phyloP scores from a whole-genome alignment of 2,888 invertebrate species.

The Parascotia fuliginaria region DNA sequence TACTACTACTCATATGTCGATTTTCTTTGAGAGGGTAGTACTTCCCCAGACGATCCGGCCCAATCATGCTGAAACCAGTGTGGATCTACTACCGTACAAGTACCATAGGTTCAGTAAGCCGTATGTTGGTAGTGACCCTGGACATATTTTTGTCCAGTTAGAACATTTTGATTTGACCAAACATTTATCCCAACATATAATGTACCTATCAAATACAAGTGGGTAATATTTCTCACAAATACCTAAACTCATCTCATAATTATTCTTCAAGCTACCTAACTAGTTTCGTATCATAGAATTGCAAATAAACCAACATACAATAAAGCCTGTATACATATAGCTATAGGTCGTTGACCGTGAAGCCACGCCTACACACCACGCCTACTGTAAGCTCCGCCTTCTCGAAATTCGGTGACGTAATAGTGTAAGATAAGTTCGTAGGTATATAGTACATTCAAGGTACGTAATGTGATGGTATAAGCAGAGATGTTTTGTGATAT shows the following conservation, averaged over 20 bases:
- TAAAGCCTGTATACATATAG: slow-evolving; percentile 43
- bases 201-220: no score
- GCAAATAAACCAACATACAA: slow-evolving; percentile 63
- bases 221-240: not conserved
- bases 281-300: slow-evolving; percentile 64
- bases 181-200: no score
- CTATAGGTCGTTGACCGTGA: slow-evolving; percentile 63
- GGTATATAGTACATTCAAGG: slow-evolving; percentile 7
- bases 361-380: slow-evolving; percentile 71
- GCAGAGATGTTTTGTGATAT: no score
- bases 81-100: no score
- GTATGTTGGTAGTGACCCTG: no score
- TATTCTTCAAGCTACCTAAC: slow-evolving; percentile 2
- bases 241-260: slow-evolving; percentile 1
- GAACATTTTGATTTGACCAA: no score
- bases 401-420: slow-evolving; percentile 50
- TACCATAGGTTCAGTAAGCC: no score
- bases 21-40: no score
- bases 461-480: not conserved
- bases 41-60: no score
- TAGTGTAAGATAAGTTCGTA: slow-evolving; percentile 6
- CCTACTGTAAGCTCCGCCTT: slow-evolving; percentile 68
- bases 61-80: no score
- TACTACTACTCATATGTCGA: no score
- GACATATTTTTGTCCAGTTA: no score